phyloP scores from a whole-genome alignment of 2,888 invertebrate genomes.

The Agrotis segetum region DNA sequence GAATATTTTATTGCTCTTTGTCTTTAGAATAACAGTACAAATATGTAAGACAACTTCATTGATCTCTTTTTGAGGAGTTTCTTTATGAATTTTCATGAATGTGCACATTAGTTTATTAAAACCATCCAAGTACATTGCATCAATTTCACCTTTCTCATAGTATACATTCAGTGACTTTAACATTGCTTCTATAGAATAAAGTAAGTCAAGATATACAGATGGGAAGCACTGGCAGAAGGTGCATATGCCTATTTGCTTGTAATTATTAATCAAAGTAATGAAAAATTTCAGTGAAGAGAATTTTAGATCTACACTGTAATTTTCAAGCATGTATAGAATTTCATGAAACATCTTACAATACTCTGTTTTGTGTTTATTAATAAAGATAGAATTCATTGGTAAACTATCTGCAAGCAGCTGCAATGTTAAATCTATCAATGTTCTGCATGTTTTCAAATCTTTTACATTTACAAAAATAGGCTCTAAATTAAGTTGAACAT shows the following conservation, averaged over 20 bases:
- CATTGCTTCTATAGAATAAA: conserved; percentile 75
- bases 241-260: conserved; percentile 72
- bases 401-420: conserved; percentile 83
- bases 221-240: conserved; percentile 76
- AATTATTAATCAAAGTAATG: conserved; percentile 77
- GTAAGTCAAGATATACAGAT: conserved; percentile 70
- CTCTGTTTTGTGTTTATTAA: conserved; percentile 68
- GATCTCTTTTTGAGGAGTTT: conserved; percentile 60
- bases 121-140: conserved; percentile 69
- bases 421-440: conserved; percentile 78
- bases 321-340: conserved; percentile 78
- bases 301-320: conserved; percentile 83
- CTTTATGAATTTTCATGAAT: conserved; percentile 70
- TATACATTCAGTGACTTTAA: conserved; percentile 75
- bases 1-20: conserved; percentile 72
- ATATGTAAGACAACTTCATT: conserved; percentile 73
- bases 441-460: conserved; percentile 78
- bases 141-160: conserved; percentile 80
- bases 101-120: conserved; percentile 72
- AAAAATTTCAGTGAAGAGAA: conserved; percentile 80
- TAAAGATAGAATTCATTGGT: conserved; percentile 76
- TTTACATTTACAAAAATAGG: conserved; percentile 83
- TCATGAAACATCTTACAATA: conserved; percentile 71
- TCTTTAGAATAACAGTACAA: conserved; percentile 73
- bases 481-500: conserved; percentile 82